Base-by-base conservation (phyloP, 2,888 invertebrate genomes). In the Drosophila rubida region DNA sequence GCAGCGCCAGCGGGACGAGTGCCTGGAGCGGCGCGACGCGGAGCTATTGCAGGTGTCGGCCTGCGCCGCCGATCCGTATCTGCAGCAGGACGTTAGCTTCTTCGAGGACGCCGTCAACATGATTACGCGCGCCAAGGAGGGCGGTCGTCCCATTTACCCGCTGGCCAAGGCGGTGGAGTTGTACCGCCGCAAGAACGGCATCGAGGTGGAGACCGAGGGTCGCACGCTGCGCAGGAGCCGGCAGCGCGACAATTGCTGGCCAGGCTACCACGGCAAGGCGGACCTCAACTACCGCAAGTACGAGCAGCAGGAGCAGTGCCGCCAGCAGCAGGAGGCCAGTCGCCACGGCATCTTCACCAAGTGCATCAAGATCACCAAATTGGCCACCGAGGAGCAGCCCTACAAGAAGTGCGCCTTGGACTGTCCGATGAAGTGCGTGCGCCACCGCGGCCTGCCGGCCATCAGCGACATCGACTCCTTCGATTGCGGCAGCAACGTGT, bases 151-250 rank as follows among this genome's bases (percentile, higher is more conserved):
- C 9, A 19, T 59, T 0, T 51, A 42, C 22, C 51, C 51, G 16
- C 42, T 59, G 19, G 59, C 59, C 50, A 42, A 51, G 32, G 59
- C 32, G 1, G 59, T 59, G 8, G 14, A 50, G 16, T 6, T 2
- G 0, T 59, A 59, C 13, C 23, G 59, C 2, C 23, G 25, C 4
- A 14, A 23, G 2, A 42, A 59, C 7, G 6, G 35, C 4, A 51
- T 59, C 13, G 59, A 59, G 5, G 14, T 51, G 14, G 42, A 65
- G 89, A 90, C 3, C 73, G 89, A 7, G 81, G 69, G 59, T 13
- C 41, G 51, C 8, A 25, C 42, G 42, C 51, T 59, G 19, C 42
- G 13, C 3, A 30, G 59, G 0, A 59, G 16, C n/a, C 32, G 16
- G 6, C 4, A 51, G 2, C 59, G 59, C 0, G 59, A 59, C 8